A percentile compares a stretch with the other conserved stretches of the same genome.
phyloP scores from a whole-genome alignment of 2,888 invertebrate species.

The Agapetus fuscipes region DNA sequence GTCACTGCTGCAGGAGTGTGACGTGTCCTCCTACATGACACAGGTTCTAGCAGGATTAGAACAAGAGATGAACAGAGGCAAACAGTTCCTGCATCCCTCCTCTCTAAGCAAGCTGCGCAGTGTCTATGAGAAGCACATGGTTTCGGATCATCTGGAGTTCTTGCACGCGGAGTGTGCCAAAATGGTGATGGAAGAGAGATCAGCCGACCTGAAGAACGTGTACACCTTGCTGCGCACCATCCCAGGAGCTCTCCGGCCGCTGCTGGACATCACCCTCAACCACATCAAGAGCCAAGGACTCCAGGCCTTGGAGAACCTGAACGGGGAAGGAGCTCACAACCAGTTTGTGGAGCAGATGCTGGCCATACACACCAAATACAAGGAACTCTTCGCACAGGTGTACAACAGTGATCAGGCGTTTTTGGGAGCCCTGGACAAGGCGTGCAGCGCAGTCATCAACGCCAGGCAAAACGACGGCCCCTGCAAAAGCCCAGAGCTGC shows the following conservation, averaged over 20 bases:
- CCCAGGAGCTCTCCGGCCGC: conserved; percentile 53
- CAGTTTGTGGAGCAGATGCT: conserved; percentile 92
- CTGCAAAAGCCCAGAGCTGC: conserved; percentile 79
- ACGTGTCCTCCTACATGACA: conserved; percentile 88
- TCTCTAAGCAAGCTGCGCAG: conserved; percentile 17
- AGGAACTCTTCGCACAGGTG: conserved; percentile 72
- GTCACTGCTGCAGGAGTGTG: conserved; percentile 64
- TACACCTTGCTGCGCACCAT: conserved; percentile 84
- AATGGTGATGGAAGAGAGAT: conserved; percentile 57
- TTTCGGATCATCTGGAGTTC: conserved; percentile 69
- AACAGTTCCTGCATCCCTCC: conserved; percentile 59
- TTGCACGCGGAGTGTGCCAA: conserved; percentile 62
- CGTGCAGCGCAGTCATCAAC: conserved; percentile 88
- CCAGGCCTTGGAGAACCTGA: conserved; percentile 58
- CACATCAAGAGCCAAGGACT: conserved; percentile 59
- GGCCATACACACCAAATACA: conserved; percentile 82
- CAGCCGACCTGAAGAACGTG: conserved; percentile 78
- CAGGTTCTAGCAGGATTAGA: conserved; percentile 61
- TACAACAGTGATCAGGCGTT: conserved; percentile 90
- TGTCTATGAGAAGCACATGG: conserved; percentile 21
- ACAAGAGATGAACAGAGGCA: conserved; percentile 67
- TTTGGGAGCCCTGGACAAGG: conserved; percentile 89
- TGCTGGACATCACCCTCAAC: conserved; percentile 56
- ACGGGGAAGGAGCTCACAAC: conserved; percentile 77
- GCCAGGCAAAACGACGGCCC: conserved; percentile 56